These are phyloP conservation scores for Ennomos quercinarius DNA, from an alignment of 2,888 invertebrate species.

Conservation along the genomic window DNA sequence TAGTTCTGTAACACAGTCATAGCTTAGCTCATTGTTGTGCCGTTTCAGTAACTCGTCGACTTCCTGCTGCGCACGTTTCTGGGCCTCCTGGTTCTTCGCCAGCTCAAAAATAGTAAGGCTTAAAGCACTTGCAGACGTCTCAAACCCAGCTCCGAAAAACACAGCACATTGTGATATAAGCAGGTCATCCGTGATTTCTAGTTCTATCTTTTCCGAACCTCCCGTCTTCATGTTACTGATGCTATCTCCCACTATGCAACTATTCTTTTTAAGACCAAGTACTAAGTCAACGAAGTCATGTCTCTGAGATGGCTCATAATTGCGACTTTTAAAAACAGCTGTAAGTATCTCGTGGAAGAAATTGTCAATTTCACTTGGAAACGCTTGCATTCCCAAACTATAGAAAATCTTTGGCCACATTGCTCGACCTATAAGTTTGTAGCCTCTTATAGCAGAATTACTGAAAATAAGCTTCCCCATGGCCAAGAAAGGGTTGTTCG, in stretches of 20 bases:
- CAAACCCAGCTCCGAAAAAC: conserved; percentile 69
- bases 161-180: conserved; percentile 80
- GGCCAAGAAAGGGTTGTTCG: conserved; percentile 47
- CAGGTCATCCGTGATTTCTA: conserved; percentile 64
- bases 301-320: conserved; percentile 45
- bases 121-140: conserved; percentile 56
- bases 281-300: conserved; percentile 63
- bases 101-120: conserved; percentile 57
- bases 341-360: conserved; percentile 51
- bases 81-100: conserved; percentile 52
- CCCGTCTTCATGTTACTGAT: conserved; percentile 47
- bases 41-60: conserved; percentile 52
- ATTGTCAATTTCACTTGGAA: conserved; percentile 41
- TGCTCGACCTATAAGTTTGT: conserved; percentile 38
- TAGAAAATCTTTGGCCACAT: conserved; percentile 57
- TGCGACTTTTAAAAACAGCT: conserved; percentile 49
- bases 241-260: conserved; percentile 52
- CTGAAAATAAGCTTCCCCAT: conserved; percentile 46
- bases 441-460: conserved; percentile 35
- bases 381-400: conserved; percentile 43
- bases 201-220: conserved; percentile 38
- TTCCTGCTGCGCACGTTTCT: conserved; percentile 51
- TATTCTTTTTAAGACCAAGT: conserved; percentile 49
- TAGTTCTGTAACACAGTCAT: conserved; percentile 54
- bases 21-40: conserved; percentile 47